Conservation (phyloP, 2,888 invertebrate genomes). For the Aleiodes leptofemur region DNA sequence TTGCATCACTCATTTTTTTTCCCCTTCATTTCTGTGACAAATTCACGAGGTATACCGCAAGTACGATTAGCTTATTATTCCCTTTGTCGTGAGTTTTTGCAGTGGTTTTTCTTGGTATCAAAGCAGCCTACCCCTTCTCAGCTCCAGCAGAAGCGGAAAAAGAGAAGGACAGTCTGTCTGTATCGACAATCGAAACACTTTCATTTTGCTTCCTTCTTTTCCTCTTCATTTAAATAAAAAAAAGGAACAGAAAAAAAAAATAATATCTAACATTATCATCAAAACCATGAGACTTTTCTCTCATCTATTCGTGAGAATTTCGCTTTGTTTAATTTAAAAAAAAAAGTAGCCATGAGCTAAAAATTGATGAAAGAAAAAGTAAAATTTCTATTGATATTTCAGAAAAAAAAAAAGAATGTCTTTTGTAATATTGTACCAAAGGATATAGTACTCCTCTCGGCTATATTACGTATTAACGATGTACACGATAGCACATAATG, state of each 20-base stretch:
- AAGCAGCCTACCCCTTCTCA: slow-evolving; percentile 4
- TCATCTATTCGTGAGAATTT: background rate
- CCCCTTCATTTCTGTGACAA: slow-evolving; percentile 25
- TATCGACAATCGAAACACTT: slow-evolving; percentile 22
- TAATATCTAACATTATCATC: slow-evolving; percentile 1
- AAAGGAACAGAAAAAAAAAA: slow-evolving; percentile 26
- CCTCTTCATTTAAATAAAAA: slow-evolving; percentile 6
- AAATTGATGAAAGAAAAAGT: slow-evolving; percentile 22
- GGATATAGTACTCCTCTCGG: slow-evolving; percentile 18
- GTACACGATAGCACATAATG: slow-evolving; percentile 42
- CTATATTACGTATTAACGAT: slow-evolving; percentile 36
- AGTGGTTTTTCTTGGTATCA: slow-evolving; percentile 21
- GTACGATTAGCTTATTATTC: slow-evolving; percentile 70
- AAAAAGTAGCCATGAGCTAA: slow-evolving; percentile 29
- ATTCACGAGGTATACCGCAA: slow-evolving; percentile 50
- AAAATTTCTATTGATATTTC: slow-evolving; percentile 44
- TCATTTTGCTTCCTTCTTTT: slow-evolving; percentile 21
- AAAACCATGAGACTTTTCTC: background rate
- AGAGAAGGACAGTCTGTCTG: slow-evolving; percentile 2
- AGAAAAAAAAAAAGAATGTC: slow-evolving; percentile 7
- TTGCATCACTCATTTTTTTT: slow-evolving; percentile 27
- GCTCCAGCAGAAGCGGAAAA: background rate
- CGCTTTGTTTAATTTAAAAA: slow-evolving; percentile 9
- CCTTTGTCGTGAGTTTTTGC: slow-evolving; percentile 64
- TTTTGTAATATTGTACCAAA: slow-evolving; percentile 7